Evolutionary conservation across 2,113 vertebrate genomes (phyloP).

Genomic region (Thryonomys swinderianus): DNA sequence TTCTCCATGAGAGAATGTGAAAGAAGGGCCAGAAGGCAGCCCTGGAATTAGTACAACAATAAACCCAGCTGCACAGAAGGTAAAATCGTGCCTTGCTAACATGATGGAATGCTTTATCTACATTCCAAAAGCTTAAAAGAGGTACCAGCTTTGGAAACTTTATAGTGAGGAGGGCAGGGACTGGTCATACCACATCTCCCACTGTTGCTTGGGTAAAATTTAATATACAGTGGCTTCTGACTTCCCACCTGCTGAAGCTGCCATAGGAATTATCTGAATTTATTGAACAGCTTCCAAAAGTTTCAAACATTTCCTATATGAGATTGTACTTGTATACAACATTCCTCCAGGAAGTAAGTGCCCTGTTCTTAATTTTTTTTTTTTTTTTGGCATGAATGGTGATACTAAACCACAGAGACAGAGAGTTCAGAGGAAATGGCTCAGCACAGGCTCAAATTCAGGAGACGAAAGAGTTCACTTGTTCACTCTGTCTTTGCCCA

Average conservation of each 20-base stretch:
- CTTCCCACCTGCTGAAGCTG: neutral
- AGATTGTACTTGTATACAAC: neutral
- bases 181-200: neutral
- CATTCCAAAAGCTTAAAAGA: constrained; percentile 71
- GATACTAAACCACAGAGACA: neutral
- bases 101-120: constrained; percentile 57
- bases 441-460: neutral
- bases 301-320: constrained; percentile 8
- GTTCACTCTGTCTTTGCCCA: neutral
- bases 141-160: constrained; percentile 29
- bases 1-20: constrained; percentile 67
- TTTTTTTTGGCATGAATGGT: neutral
- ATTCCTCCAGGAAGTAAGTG: neutral
- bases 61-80: constrained; percentile 47
- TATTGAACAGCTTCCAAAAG: constrained; percentile 46
- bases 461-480: neutral
- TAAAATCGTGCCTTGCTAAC: constrained; percentile 42
- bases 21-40: constrained; percentile 19
- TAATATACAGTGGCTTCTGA: neutral
- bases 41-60: constrained; percentile 70
- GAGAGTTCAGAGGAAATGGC: neutral
- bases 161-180: neutral
- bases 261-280: constrained; percentile 24
- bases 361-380: neutral
- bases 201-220: neutral